phyloP scores from a whole-genome alignment of 2,113 vertebrate genomes.

The Tiliqua scincoides region DNA sequence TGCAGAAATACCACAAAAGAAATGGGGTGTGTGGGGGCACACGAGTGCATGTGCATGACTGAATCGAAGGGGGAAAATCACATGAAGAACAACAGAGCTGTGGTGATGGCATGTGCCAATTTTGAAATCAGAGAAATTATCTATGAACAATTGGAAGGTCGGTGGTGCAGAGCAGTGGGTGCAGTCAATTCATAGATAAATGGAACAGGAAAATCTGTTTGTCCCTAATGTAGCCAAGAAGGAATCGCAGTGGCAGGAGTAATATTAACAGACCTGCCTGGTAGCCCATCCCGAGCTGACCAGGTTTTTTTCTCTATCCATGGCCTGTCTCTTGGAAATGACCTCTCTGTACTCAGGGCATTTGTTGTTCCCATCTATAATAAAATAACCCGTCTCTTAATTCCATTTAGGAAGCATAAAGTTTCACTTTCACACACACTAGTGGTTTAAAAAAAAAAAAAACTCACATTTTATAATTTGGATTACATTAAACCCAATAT shows the following conservation, averaged over 20 bases:
- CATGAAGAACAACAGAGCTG: not conserved
- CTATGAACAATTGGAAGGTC: not conserved
- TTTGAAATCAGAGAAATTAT: not conserved
- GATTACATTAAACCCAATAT: not conserved
- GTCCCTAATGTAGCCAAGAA: not conserved
- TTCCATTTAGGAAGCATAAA: not conserved
- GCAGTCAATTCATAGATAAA: not conserved
- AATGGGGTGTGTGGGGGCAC: too few species aligned
- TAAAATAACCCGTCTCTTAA: not conserved
- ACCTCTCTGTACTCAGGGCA: not conserved
- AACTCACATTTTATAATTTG: not conserved
- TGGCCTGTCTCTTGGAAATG: not conserved
- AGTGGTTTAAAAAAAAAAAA: not conserved
- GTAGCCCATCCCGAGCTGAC: not conserved
- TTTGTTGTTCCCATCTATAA: not conserved
- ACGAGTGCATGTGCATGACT: not conserved
- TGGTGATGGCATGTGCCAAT: not conserved
- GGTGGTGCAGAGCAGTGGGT: not conserved
- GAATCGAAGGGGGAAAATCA: not conserved
- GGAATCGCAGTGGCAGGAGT: not conserved
- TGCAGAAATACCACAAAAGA: not conserved
- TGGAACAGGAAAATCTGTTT: not conserved
- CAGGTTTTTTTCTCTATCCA: slow-evolving; percentile 1
- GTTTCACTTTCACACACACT: not conserved
- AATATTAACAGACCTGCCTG: not conserved